Base-by-base conservation (phyloP, 2,888 invertebrate genomes). In the Dexiosoma caninum region DNA sequence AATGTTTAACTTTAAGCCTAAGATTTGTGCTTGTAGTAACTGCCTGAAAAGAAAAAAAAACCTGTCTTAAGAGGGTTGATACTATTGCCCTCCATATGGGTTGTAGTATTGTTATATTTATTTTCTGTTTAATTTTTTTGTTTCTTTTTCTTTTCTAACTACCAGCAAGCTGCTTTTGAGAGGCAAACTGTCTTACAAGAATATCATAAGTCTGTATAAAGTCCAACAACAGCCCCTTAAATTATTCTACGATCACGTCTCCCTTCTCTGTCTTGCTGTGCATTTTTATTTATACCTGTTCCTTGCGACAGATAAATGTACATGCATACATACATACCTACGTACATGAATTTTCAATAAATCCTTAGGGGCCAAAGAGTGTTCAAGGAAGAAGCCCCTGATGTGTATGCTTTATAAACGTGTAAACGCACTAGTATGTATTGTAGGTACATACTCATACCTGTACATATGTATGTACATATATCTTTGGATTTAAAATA, bases 321-420 rank as follows among this genome's bases (percentile, higher is more conserved):
- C 40, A 69, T 62, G n/a, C n/a, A n/a, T n/a, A n/a, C n/a, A n/a
- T n/a, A n/a, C n/a, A n/a, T n/a, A n/a, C n/a, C n/a, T n/a, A n/a
- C n/a, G n/a, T n/a, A n/a, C n/a, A 71, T 2, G 2, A 19, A 46
- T 76, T 67, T 71, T 35, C 62, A 44, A 71, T 64, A 76, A 72
- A 81, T 81, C 80, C 76, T 81, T 72, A 27, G 62, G 76, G 80
- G 30, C 21, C 7, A 72, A 32, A 44, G 32, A 12, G 12, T n/a
- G n/a, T n/a, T n/a, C n/a, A n/a, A 10, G 30, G 30, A 40, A 7
- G 59, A 66, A 66, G 66, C 16, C 71, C 51, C 66, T 57, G 55
- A 53, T 51, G 19, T 60, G 19, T 21, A 35, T 35, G 6, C 27
- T 27, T 27, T 27, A 27, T 3, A 27, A 27, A 27, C n/a, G 6